Conservation (phyloP, 1,140 invertebrate genomes). For the Diuraphis noxia region DNA sequence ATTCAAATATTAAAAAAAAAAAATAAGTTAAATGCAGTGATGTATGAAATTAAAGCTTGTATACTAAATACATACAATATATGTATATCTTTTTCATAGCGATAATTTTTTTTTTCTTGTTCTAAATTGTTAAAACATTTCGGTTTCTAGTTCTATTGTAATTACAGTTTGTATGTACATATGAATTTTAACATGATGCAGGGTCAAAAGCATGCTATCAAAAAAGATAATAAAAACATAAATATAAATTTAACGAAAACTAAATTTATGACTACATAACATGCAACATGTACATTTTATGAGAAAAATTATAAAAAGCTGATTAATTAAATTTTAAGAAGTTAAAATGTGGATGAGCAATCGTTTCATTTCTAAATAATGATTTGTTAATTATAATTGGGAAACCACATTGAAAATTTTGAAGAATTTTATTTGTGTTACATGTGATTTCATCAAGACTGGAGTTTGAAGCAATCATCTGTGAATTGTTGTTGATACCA, state of each 20-base stretch:
- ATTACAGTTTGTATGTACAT: background rate
- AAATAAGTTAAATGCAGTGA: background rate
- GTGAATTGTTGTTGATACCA: constrained; percentile 59
- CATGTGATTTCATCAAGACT: constrained; percentile 70
- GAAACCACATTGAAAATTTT: constrained; percentile 20
- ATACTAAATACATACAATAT: background rate
- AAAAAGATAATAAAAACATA: constrained; percentile 2
- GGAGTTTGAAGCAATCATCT: constrained; percentile 67
- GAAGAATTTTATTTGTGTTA: constrained; percentile 59
- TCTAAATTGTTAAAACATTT: background rate
- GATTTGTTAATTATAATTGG: constrained; percentile 1
- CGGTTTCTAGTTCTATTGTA: background rate
- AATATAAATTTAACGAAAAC: background rate
- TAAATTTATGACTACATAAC: constrained; percentile 17
- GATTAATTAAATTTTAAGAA: background rate
- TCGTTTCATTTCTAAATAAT: constrained; percentile 4
- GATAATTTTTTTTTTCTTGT: background rate
- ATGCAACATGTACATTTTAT: constrained; percentile 37
- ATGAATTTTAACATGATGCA: background rate
- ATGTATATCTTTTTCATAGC: background rate
- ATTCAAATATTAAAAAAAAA: too few species aligned
- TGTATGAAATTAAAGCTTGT: background rate
- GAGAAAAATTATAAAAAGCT: constrained; percentile 46
- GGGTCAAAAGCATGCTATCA: constrained; percentile 2
- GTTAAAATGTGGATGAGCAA: constrained; percentile 26